Evolutionary conservation across 30 jellyfish, hydroid and myxozoan genomes (phyloP).

Genomic region (Clytia hemisphaerica): DNA sequence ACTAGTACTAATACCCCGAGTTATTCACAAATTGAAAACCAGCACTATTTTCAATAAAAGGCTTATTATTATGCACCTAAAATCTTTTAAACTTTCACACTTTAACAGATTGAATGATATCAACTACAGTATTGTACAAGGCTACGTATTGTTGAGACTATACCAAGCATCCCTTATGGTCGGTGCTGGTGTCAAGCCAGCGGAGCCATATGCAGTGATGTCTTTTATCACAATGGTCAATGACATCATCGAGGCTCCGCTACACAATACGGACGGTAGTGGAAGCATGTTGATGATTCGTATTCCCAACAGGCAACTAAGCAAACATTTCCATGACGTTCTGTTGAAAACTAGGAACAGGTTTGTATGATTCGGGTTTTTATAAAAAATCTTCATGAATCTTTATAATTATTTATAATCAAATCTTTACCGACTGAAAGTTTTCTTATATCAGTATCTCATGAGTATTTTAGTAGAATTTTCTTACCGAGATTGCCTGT

Average conservation of each 20-base stretch:
- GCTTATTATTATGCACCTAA: no score
- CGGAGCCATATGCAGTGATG: slow-evolving; percentile 78
- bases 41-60: no score
- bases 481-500: no score
- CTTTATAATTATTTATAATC: no score
- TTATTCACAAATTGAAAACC: no score
- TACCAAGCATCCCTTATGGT: slow-evolving; percentile 79
- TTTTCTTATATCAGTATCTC: no score
- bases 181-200: slow-evolving; percentile 76
- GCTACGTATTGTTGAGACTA: slow-evolving; percentile 56
- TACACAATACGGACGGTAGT: slow-evolving; percentile 72
- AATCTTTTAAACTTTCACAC: no score
- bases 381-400: not conserved
- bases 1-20: no score
- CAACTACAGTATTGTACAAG: slow-evolving; percentile 68
- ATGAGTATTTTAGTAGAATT: no score
- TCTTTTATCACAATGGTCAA: slow-evolving; percentile 58
- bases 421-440: no score
- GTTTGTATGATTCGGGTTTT: slow-evolving; percentile 11
- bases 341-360: slow-evolving; percentile 63
- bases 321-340: slow-evolving; percentile 45
- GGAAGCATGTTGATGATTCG: slow-evolving; percentile 75
- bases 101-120: slow-evolving; percentile 49
- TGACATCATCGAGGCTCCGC: slow-evolving; percentile 75
- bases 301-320: slow-evolving; percentile 47